Base-by-base conservation (phyloP, 2,113 vertebrate species). In the Carollia perspicillata region DNA sequence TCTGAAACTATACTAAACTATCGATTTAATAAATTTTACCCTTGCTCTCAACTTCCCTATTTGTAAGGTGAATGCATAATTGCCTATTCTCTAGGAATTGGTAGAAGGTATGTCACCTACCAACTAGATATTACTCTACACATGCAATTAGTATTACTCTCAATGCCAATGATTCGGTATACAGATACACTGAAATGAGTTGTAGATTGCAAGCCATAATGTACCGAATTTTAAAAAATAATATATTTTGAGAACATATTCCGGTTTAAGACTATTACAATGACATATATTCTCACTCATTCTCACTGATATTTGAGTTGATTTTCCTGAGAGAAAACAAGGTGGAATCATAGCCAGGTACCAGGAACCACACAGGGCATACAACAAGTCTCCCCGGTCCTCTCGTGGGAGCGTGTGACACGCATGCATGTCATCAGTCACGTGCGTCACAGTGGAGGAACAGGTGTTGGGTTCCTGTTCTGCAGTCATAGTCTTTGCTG, bases 1-100 rank as follows among this genome's bases (percentile, higher is more conserved):
- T 49, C 69, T 75, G 55, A 96, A 92, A 80, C 51, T 77, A 20
- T 42, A 83, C 37, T 89, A 44, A 93, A 84, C 22, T 89, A 71
- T 93, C 69, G 4, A 51, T 7, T 68, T 37, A 92, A 23, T 68
- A 87, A 63, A 22, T 47, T 95, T 72, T 65, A 44, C 37, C 35
- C 26, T 79, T 26, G 40, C 8, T 86, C 68, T 81, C 53, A 37
- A 83, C 12, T 69, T 93, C 1, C 6, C 14, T 74, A 8, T 74
- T 74, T 83, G 0, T 92, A 83, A 91, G 14, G 83, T 83, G 6
- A 16, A 37, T 55, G 35, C 81, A 28, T 53, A 37, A 72, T 53
- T 79, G 18, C 26, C 6, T 72, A 40, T 71, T 79, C 28, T 26
- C 18, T 11, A 83, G 49, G 22, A 93, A 81, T 44, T 77, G 42